Evolutionary conservation across 2,888 invertebrate genomes (phyloP).

Genomic region (Epinotia nisella): DNA sequence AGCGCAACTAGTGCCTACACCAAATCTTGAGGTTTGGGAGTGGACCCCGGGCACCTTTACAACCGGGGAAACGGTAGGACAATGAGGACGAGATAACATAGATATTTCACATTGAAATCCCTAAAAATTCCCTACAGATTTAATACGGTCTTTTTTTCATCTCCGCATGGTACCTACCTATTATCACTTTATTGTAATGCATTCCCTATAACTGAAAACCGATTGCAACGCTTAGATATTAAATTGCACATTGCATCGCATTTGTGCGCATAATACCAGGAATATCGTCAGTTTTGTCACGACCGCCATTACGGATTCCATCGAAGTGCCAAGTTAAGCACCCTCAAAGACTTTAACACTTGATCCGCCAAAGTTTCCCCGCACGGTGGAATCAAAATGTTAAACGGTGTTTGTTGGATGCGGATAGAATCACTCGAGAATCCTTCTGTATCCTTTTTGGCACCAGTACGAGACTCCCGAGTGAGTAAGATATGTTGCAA

Average conservation of each 20-base stretch:
- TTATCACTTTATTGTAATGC: background rate
- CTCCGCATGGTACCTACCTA: background rate
- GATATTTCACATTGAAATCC: no score
- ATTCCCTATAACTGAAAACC: conserved; percentile 27
- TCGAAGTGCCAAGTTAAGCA: conserved; percentile 69
- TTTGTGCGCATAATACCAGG: conserved; percentile 55
- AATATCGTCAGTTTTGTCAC: conserved; percentile 71
- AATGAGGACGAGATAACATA: no score
- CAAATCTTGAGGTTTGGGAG: no score
- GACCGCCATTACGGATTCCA: conserved; percentile 72
- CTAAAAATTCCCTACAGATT: no score
- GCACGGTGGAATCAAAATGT: conserved; percentile 45
- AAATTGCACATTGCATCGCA: conserved; percentile 40
- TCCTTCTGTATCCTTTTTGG: conserved; percentile 46
- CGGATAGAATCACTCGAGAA: conserved; percentile 36
- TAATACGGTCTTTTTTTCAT: background rate
- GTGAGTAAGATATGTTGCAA: background rate
- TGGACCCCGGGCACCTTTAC: no score
- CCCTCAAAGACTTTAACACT: conserved; percentile 66
- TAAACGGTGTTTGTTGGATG: conserved; percentile 45
- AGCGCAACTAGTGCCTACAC: no score
- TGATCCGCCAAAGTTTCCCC: conserved; percentile 65
- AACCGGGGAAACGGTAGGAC: no score
- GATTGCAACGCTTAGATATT: conserved; percentile 44
- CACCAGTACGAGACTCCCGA: background rate